Percentiles rank a stretch among this genome's conserved stretches.
Evolutionary conservation across 2,113 vertebrate genomes (phyloP).

Genomic region (Cyphomyrus discorhynchus): DNA sequence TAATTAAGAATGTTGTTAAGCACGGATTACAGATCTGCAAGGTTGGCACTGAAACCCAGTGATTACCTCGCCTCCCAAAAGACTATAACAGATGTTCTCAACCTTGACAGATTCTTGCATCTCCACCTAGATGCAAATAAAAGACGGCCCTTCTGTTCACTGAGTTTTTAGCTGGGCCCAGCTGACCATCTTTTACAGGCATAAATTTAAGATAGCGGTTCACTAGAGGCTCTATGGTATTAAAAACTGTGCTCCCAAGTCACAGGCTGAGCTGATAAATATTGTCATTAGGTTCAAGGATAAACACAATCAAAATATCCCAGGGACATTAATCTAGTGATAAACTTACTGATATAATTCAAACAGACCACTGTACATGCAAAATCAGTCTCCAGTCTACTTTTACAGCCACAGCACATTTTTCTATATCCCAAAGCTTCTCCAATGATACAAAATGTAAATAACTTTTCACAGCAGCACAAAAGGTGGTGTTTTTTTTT

Average conservation of each 20-base stretch:
- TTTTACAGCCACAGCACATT: not conserved
- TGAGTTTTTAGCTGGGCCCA: not conserved
- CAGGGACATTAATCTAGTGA: not conserved
- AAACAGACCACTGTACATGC: not conserved
- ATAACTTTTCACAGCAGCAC: not conserved
- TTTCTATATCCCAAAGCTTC: not conserved
- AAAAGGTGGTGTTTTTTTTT: not conserved
- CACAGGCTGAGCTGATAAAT: not conserved
- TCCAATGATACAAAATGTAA: not conserved
- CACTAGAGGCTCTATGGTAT: not conserved
- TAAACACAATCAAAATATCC: not conserved
- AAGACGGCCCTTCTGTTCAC: not conserved
- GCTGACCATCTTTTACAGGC: not conserved
- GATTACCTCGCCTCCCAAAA: not conserved
- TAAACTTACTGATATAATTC: not conserved
- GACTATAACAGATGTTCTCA: not conserved
- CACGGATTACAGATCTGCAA: not conserved
- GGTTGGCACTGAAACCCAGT: not conserved
- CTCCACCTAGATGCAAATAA: not conserved
- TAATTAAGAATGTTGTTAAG: slow-evolving; percentile 5
- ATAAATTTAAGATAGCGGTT: not conserved
- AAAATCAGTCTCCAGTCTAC: not conserved
- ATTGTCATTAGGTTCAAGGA: not conserved
- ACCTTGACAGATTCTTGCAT: not conserved
- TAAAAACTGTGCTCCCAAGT: not conserved